Percentiles rank a stretch among this genome's conserved stretches.
Conservation (phyloP, 2,797 vertebrate species). For the Chelon labrosus region DNA sequence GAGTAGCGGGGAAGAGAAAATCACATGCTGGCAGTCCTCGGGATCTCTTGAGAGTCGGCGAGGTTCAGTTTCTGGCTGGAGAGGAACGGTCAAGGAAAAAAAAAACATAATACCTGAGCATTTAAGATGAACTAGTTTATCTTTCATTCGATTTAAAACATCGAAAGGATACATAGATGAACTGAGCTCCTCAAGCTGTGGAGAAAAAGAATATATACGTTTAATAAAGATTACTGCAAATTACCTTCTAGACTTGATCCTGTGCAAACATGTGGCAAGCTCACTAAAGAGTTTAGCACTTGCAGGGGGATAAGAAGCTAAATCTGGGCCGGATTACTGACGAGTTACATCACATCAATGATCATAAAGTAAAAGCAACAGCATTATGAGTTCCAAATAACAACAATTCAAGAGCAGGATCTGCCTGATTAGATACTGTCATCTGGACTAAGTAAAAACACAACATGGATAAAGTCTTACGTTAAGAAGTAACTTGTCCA, state of each 20-base stretch:
- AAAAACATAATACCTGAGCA: background rate
- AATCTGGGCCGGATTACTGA: conserved; percentile 10
- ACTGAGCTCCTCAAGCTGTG: conserved; percentile 98
- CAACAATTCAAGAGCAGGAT: background rate
- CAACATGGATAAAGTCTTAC: conserved; percentile 77
- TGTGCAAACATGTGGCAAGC: background rate
- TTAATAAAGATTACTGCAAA: background rate
- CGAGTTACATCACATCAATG: conserved; percentile 9
- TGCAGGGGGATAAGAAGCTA: conserved; percentile 14
- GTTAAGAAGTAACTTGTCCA: conserved; percentile 94
- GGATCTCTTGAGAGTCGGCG: conserved; percentile 93
- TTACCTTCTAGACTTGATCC: background rate
- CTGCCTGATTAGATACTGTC: background rate
- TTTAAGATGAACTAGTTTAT: background rate
- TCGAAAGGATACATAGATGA: conserved; percentile 98
- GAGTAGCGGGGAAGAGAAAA: background rate
- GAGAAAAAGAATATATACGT: conserved; percentile 43
- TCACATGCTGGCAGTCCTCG: conserved; percentile 88
- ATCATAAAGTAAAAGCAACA: too few relatives aligned
- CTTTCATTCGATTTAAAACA: conserved; percentile 28
- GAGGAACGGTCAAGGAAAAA: conserved; percentile 53
- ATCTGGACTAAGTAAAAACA: background rate
- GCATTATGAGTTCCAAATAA: too few relatives aligned
- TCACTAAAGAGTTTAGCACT: conserved; percentile 21
- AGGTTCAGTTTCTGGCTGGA: conserved; percentile 96